These are phyloP conservation scores for Flexamia atlantica DNA, from an alignment of 2,888 invertebrate species.

Conservation along the genomic window DNA sequence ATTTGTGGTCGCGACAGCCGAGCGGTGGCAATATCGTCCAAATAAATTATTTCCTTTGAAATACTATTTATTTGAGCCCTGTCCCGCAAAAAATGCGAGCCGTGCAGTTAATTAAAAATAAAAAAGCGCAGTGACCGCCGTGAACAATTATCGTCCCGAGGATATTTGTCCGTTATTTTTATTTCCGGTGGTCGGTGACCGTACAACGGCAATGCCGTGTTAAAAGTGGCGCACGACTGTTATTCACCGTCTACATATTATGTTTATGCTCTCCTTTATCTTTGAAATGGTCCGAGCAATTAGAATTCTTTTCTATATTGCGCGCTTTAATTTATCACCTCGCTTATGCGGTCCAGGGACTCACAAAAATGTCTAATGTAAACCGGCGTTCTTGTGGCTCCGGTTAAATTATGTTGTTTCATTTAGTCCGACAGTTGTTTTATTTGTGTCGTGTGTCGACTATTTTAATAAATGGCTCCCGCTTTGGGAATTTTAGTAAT, in stretches of 20 bases:
- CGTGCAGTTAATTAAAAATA: conserved; percentile 53
- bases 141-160: conserved; percentile 32
- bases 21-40: conserved; percentile 33
- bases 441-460: conserved; percentile 49
- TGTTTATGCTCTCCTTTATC: conserved; percentile 59
- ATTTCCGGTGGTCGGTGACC: conserved; percentile 9
- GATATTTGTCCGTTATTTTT: conserved; percentile 45
- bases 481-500: conserved; percentile 51
- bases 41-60: conserved; percentile 59
- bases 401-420: conserved; percentile 56
- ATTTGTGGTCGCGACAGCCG: conserved; percentile 39
- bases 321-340: conserved; percentile 48
- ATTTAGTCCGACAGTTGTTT: conserved; percentile 53
- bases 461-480: conserved; percentile 57
- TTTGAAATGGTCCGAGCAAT: conserved; percentile 62
- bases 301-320: conserved; percentile 58
- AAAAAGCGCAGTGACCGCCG: conserved; percentile 14
- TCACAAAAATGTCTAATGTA: conserved; percentile 59
- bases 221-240: conserved; percentile 33
- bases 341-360: conserved; percentile 41
- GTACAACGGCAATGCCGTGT: background rate
- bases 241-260: conserved; percentile 58
- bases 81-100: conserved; percentile 18
- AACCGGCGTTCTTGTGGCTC: conserved; percentile 45
- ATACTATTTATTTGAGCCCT: conserved; percentile 40